phyloP scores from a whole-genome alignment of 1,140 invertebrate species.

The Lepidostoma basale region DNA sequence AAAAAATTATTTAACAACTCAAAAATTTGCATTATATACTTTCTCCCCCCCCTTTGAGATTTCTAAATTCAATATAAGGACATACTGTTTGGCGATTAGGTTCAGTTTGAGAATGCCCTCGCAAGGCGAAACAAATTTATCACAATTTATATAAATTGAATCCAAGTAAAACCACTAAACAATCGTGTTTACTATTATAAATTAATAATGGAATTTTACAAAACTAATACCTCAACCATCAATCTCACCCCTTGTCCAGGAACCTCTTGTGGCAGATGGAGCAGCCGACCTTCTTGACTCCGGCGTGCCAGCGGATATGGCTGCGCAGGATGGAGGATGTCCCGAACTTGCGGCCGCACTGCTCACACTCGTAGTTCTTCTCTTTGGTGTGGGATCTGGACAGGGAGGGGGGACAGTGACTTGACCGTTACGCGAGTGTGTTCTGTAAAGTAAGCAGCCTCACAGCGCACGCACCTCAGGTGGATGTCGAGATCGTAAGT shows the following conservation, averaged over 20 bases:
- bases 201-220: too few relatives aligned
- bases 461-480: background rate
- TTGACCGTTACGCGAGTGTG: background rate
- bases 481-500: conserved; percentile 2
- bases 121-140: too few relatives aligned
- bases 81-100: too few relatives aligned
- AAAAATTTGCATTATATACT: too few relatives aligned
- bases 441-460: background rate
- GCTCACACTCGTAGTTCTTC: conserved; percentile 40
- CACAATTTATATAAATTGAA: too few relatives aligned
- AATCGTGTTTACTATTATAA: too few relatives aligned
- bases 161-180: too few relatives aligned
- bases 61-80: too few relatives aligned
- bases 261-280: conserved; percentile 27
- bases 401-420: background rate
- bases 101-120: too few relatives aligned
- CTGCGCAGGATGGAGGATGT: conserved; percentile 8
- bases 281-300: conserved; percentile 29
- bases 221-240: too few relatives aligned
- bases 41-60: too few relatives aligned
- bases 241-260: conserved; percentile 26
- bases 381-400: conserved; percentile 37
- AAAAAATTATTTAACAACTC: background rate
- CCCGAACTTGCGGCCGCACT: conserved; percentile 36
- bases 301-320: conserved; percentile 27